Conservation (phyloP, 1,140 invertebrate species). For the Scaptomyza graminum region DNA sequence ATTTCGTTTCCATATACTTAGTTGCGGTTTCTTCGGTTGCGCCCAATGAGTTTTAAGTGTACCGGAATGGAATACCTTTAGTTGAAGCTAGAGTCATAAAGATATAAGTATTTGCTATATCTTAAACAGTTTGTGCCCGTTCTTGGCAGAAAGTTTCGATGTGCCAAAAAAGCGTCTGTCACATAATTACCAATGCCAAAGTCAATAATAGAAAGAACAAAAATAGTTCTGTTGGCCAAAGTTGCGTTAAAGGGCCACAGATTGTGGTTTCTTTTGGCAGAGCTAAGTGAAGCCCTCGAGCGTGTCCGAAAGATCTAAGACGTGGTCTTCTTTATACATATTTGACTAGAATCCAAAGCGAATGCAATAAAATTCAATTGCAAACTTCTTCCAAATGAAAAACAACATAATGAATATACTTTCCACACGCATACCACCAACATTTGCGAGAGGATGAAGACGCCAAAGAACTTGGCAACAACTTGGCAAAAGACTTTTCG, state of each 20-base stretch:
- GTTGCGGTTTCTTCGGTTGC: conserved; percentile 1
- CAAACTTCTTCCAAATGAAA: conserved; percentile 67
- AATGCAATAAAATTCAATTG: conserved; percentile 80
- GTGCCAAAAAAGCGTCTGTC: conserved; percentile 22
- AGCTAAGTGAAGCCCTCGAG: conserved; percentile 2
- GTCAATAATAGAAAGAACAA: conserved; percentile 35
- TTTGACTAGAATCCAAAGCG: conserved; percentile 69
- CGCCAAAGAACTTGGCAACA: conserved; percentile 70
- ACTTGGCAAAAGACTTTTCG: conserved; percentile 58
- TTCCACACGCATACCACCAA: conserved; percentile 25
- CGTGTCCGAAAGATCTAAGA: conserved; percentile 18
- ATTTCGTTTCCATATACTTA: conserved; percentile 30
- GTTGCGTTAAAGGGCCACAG: conserved; percentile 25
- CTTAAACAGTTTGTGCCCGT: no score
- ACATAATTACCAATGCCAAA: conserved; percentile 50
- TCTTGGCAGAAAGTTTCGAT: no score
- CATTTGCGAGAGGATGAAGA: conserved; percentile 24
- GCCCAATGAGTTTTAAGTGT: not conserved
- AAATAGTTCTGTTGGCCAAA: conserved; percentile 7
- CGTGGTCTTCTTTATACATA: conserved; percentile 45
- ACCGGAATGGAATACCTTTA: not conserved
- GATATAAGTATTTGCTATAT: no score
- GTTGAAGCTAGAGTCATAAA: not conserved
- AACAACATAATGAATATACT: conserved; percentile 80
- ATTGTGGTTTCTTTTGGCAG: conserved; percentile 19